Evolutionary conservation across 2,113 vertebrate species (phyloP).

Genomic region (Pedionomus torquatus): DNA sequence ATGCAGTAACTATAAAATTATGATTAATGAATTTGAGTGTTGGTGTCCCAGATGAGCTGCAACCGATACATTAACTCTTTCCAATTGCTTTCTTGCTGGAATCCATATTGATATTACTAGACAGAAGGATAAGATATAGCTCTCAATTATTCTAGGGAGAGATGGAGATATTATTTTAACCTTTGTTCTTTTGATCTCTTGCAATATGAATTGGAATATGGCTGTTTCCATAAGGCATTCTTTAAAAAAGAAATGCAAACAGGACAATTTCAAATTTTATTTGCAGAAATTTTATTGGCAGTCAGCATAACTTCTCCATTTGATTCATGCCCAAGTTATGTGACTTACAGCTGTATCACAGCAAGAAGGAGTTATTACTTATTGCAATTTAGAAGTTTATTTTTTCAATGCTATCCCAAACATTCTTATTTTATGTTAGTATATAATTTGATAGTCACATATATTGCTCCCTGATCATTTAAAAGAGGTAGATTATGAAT

Average conservation of each 20-base stretch:
- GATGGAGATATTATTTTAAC: not conserved
- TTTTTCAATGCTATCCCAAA: not conserved
- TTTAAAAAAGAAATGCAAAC: conserved; percentile 19
- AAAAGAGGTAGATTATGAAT: not conserved
- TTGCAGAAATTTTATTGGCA: not conserved
- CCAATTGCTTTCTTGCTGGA: conserved; percentile 1
- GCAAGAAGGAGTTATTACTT: not conserved
- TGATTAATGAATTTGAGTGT: not conserved
- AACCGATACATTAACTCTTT: not conserved
- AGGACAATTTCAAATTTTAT: not conserved
- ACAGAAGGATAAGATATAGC: not conserved
- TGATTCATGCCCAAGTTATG: not conserved
- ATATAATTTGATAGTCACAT: not conserved
- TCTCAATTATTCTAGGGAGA: not conserved
- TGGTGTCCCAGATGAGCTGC: not conserved
- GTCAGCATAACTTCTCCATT: conserved; percentile 8
- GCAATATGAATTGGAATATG: not conserved
- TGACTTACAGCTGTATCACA: conserved; percentile 8
- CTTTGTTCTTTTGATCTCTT: not conserved
- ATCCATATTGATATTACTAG: not conserved
- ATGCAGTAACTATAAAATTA: not conserved
- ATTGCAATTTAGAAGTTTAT: not conserved
- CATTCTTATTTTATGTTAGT: not conserved
- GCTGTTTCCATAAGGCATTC: not conserved
- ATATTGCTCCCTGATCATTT: not conserved